Percentiles rank a stretch among this genome's conserved stretches.
Conservation (phyloP, 2,888 invertebrate species). For the Protophormia terraenovae region DNA sequence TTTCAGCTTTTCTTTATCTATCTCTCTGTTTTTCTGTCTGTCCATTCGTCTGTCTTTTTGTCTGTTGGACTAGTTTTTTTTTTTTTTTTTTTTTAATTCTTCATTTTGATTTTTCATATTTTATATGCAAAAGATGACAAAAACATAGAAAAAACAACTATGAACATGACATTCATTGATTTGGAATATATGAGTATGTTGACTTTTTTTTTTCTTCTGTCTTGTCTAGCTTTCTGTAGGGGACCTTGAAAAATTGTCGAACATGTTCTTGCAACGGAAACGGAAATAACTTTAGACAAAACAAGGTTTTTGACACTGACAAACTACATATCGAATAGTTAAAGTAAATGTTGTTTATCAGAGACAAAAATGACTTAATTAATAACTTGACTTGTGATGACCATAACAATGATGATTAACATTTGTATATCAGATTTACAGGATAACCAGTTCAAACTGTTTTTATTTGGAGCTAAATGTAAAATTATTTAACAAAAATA, state of each 20-base stretch:
- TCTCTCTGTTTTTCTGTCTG: background rate
- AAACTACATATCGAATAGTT: constrained; percentile 46
- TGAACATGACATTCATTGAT: constrained; percentile 14
- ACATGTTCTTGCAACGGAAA: constrained; percentile 54
- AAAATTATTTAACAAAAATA: no score
- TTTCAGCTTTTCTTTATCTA: no score
- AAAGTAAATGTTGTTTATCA: background rate
- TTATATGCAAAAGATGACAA: constrained; percentile 40
- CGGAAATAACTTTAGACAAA: constrained; percentile 68
- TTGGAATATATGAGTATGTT: background rate
- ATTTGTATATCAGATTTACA: no score
- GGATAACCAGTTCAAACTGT: no score
- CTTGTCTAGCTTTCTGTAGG: constrained; percentile 11
- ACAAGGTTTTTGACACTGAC: constrained; percentile 65
- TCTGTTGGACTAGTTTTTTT: no score
- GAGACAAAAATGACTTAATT: constrained; percentile 23
- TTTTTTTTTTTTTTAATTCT: constrained; percentile 8
- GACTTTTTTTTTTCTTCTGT: constrained; percentile 2
- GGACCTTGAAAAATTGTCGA: constrained; percentile 50
- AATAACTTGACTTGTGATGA: constrained; percentile 38
- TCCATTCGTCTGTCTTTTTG: background rate
- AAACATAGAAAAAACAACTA: background rate
- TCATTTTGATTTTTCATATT: constrained; percentile 59
- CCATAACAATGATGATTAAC: background rate
- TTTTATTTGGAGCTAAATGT: no score